Evolutionary conservation across 2,888 invertebrate species (phyloP), one percentile per base, ranked within the genome.

Genomic region (Scrobipalpa atriplicella): DNA sequence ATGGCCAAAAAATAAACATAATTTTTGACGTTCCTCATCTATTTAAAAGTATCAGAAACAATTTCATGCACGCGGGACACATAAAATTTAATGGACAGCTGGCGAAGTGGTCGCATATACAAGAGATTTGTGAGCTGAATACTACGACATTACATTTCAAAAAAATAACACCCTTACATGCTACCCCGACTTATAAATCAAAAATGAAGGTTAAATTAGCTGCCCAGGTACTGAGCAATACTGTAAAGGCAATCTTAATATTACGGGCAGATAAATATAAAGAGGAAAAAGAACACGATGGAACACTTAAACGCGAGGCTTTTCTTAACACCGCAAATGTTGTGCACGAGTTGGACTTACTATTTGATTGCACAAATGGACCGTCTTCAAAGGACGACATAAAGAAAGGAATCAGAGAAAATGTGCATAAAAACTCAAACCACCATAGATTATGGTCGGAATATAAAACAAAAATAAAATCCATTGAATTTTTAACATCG

Each of bases 181-280:
- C 16, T 1, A 16, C 13, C 16, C 47, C 16, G n/a, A 51, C 16
- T 7, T 52, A 18, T 19, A 16, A 18, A 9, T 16, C 19, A 18
- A 52, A 52, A 52, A 18, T 52, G 52, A 52, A 52, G 9, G 52
- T 52, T 10, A 52, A 52, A 18, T 19, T 52, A 19, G 52, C 52
- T 9, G 19, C 52, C 9, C 52, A 52, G 18, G 19, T 52, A 52
- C 18, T 52, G 10, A 18, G 52, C 52, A 52, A 19, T 18, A 18
- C 16, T 52, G 52, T 52, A 0, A 18, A 16, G 19, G 52, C 52
- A 52, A 18, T 52, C 5, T 52, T 51, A 16, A 16, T n/a, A 16
- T 51, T 51, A 16, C 52, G 16, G 18, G 52, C 52, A 18, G 1
- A 2, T 9, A 16, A 18, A 19, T 19, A 52, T 18, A 51, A 51